Percentiles rank a stretch among this genome's conserved stretches.
These are phyloP conservation scores for Ondatra zibethicus DNA, from an alignment of 2,113 vertebrate genomes.

Conservation along the genomic window DNA sequence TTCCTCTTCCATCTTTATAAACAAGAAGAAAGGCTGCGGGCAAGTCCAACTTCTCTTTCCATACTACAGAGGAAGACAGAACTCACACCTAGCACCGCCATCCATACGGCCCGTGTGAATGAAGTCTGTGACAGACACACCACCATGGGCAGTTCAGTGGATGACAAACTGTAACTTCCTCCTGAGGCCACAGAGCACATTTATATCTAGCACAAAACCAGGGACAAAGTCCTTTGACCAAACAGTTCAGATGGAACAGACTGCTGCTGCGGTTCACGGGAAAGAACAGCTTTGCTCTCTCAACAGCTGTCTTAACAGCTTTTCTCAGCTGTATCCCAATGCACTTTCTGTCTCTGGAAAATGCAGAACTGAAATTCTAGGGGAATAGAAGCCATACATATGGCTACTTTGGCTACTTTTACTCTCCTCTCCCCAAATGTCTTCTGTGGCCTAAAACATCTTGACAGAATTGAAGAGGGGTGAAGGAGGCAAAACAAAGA, in stretches of 20 bases:
- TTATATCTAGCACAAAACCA: not conserved
- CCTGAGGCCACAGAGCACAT: accelerated
- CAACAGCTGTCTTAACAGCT: not conserved
- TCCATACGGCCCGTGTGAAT: not conserved
- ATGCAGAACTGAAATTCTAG: slow-evolving; percentile 2
- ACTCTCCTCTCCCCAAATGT: slow-evolving; percentile 34
- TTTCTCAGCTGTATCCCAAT: slow-evolving; percentile 25
- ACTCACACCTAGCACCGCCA: not conserved
- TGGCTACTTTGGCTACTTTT: slow-evolving; percentile 16
- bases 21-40: not conserved
- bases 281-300: not conserved
- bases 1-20: not conserved
- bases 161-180: not conserved
- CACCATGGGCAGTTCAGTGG: not conserved
- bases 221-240: not conserved
- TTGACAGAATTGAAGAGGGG: not conserved
- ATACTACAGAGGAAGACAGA: not conserved
- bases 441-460: slow-evolving; percentile 16
- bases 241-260: not conserved
- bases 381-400: not conserved
- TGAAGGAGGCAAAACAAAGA: not conserved
- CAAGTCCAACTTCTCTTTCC: slow-evolving; percentile 10
- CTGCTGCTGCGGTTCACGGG: not conserved
- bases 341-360: not conserved
- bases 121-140: not conserved